A percentile compares a stretch with the other conserved stretches of the same genome.
These are phyloP conservation scores for Cenopis cana DNA, from an alignment of 2,888 invertebrate species.

Conservation along the genomic window DNA sequence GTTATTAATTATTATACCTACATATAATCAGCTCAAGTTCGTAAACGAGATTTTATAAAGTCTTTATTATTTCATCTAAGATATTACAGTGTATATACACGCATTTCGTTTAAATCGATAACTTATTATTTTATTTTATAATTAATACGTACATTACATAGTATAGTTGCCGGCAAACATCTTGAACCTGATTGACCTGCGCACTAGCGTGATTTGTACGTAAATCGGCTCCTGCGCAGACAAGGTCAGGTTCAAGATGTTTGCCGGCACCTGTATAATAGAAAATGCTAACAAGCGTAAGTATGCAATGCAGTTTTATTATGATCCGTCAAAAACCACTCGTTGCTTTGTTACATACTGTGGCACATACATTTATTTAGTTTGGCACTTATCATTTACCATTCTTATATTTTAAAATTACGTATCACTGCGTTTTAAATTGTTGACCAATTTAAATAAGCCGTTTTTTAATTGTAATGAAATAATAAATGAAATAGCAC, in stretches of 20 bases:
- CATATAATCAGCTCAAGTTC: too few species aligned
- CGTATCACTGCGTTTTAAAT: conserved; percentile 46
- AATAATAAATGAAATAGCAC: conserved; percentile 44
- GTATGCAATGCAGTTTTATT: neutral
- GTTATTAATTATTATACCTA: too few species aligned
- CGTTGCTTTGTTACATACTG: neutral
- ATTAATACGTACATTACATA: too few species aligned
- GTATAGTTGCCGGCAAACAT: too few species aligned
- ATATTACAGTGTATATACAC: neutral
- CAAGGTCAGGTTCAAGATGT: too few species aligned
- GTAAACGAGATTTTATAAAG: neutral
- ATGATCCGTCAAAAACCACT: neutral
- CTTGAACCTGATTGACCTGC: too few species aligned
- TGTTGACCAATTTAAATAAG: conserved; percentile 49
- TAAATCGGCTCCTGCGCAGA: too few species aligned
- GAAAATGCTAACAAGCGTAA: neutral
- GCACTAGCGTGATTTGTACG: too few species aligned
- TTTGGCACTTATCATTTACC: conserved; percentile 18
- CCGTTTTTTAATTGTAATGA: conserved; percentile 42
- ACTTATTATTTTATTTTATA: neutral
- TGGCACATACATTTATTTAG: neutral
- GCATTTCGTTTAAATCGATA: too few species aligned
- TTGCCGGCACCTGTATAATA: too few species aligned
- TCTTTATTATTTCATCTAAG: neutral
- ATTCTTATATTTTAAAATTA: conserved; percentile 41